These are phyloP conservation scores for Passer montanus DNA, from an alignment of 2,113 vertebrate genomes.

Conservation along the genomic window DNA sequence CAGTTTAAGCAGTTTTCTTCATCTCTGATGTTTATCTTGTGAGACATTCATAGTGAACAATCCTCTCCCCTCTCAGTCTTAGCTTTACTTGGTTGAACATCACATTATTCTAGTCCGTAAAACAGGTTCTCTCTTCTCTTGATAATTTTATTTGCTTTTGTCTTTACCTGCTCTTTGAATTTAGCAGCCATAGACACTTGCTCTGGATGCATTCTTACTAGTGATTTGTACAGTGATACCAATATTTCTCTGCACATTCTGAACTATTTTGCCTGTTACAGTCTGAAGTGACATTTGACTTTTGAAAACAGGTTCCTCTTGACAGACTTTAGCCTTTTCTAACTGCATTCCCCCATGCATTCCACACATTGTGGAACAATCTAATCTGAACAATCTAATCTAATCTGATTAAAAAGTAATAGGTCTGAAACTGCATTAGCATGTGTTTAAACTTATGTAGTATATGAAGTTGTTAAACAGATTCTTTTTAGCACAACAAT, in stretches of 20 bases:
- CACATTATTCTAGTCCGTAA: background rate
- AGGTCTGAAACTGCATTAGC: background rate
- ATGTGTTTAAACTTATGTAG: background rate
- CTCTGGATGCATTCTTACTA: background rate
- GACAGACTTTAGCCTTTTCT: background rate
- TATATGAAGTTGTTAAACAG: background rate
- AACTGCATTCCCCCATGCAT: background rate
- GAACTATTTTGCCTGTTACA: background rate
- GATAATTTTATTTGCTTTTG: background rate
- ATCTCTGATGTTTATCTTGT: background rate
- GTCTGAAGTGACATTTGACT: background rate
- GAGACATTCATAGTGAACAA: background rate
- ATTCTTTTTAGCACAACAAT: background rate
- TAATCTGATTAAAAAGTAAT: background rate
- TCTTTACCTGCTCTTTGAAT: background rate
- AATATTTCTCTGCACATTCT: background rate
- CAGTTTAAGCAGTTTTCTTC: background rate
- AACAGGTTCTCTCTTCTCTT: background rate
- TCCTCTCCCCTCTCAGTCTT: background rate
- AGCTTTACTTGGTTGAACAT: background rate
- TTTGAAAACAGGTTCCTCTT: background rate
- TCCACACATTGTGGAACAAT: background rate
- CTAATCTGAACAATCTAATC: background rate
- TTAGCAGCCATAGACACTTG: background rate
- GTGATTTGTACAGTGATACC: background rate